phyloP scores from a whole-genome alignment of 64 coral and sea anemone species.

The Platygyra sinensis region DNA sequence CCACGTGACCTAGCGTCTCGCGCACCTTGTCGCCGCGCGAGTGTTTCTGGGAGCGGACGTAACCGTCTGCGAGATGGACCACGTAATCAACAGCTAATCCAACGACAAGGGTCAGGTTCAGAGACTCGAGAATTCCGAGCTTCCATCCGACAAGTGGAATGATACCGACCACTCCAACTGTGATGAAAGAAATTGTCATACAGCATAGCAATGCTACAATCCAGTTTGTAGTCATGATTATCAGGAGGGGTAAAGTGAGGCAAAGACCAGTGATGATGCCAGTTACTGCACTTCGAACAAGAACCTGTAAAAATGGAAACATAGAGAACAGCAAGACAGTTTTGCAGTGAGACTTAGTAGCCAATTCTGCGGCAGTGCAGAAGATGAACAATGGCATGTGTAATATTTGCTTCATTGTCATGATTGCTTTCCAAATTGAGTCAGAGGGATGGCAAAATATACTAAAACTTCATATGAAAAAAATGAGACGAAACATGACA shows the following conservation, averaged over 20 bases:
- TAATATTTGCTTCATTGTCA: too few species aligned
- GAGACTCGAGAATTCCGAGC: conserved; percentile 66
- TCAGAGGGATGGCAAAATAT: too few species aligned
- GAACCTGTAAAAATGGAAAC: conserved; percentile 26
- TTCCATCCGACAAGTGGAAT: conserved; percentile 69
- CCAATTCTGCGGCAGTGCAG: too few species aligned
- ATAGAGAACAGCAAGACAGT: neutral
- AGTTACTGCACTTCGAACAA: conserved; percentile 53
- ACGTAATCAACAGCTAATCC: conserved; percentile 79
- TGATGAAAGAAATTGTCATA: conserved; percentile 51
- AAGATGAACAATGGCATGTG: too few species aligned
- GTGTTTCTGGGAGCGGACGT: neutral
- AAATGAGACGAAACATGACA: too few species aligned
- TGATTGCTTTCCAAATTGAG: too few species aligned
- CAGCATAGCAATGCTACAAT: conserved; percentile 45
- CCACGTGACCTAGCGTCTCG: conserved; percentile 57
- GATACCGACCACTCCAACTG: conserved; percentile 48
- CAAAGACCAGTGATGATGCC: conserved; percentile 56
- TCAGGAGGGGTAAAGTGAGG: conserved; percentile 36
- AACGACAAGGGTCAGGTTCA: conserved; percentile 69
- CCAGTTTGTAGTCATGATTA: conserved; percentile 55
- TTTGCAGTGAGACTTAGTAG: too few species aligned
- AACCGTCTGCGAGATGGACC: conserved; percentile 68
- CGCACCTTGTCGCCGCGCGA: conserved; percentile 36
- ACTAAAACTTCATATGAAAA: too few species aligned